These are phyloP conservation scores for Andrena hattorfiana DNA, from an alignment of 2,888 invertebrate genomes.

Conservation along the genomic window DNA sequence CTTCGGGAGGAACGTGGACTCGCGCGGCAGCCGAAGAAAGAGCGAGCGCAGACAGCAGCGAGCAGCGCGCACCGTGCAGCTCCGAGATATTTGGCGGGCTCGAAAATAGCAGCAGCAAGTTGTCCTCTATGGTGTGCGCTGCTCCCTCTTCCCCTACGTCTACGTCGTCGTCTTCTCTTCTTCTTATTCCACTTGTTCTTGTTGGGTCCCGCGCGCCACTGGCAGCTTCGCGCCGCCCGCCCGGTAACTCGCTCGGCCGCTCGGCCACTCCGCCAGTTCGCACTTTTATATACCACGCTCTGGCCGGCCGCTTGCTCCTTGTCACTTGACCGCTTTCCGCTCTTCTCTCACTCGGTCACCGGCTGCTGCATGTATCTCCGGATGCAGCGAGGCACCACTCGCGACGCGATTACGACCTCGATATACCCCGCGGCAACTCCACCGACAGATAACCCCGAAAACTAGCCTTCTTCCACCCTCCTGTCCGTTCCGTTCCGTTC, in stretches of 20 bases:
- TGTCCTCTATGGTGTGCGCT: constrained; percentile 58
- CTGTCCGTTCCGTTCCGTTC: background rate
- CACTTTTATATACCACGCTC: constrained; percentile 52
- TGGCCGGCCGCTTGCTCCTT: constrained; percentile 27
- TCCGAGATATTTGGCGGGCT: constrained; percentile 70
- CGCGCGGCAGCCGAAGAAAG: constrained; percentile 44
- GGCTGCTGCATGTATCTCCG: constrained; percentile 55
- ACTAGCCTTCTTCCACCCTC: constrained; percentile 28
- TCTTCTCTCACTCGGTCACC: constrained; percentile 66
- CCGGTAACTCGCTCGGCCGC: constrained; percentile 38
- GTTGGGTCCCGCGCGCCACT: constrained; percentile 46
- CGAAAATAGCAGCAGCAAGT: constrained; percentile 71
- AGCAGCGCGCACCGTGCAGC: constrained; percentile 30
- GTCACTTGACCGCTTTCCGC: constrained; percentile 53
- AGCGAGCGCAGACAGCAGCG: constrained; percentile 38
- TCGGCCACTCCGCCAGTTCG: constrained; percentile 35
- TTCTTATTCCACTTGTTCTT: constrained; percentile 40
- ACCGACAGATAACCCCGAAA: constrained; percentile 57
- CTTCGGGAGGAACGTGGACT: constrained; percentile 55
- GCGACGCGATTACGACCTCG: constrained; percentile 52
- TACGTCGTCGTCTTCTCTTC: constrained; percentile 28
- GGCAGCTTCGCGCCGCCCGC: constrained; percentile 48
- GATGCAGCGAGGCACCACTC: constrained; percentile 56
- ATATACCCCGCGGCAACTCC: constrained; percentile 46
- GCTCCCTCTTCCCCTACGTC: constrained; percentile 12